Base-by-base conservation (phyloP, 2,797 vertebrate species). In the Discoglossus pictus region DNA sequence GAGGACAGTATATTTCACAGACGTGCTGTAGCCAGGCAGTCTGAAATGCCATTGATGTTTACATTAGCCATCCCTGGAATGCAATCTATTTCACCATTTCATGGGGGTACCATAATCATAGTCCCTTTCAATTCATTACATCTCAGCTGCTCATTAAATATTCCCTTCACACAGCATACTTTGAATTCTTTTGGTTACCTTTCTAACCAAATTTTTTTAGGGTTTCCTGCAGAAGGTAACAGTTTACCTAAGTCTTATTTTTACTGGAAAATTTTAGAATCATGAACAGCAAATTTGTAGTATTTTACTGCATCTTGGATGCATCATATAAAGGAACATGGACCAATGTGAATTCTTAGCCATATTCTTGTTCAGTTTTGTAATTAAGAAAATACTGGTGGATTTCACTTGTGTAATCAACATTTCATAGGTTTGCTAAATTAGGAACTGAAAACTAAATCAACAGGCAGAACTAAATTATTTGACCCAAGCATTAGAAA, bases 111-210 rank as follows among this genome's bases (percentile, higher is more conserved):
- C 61, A 61, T 59, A 76, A 78, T 73, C 75, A 83, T 74, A 78
- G 79, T 74, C 75, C 78, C 81, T 83, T 86, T 87, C 84, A 83
- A 84, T 85, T 88, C 86, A 85, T 87, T 83, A 84, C 79, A 78
- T 3, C 70, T 62, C 72, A 82, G 80, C 80, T 85, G 73, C 79
- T 81, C 82, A 73, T 78, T 84, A 84, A 87, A 80, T 76, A 78
- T 86, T 82, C 46, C 61, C 80, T n/a, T 83, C 77, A 86, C 83
- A 86, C 78, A 82, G 78, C 82, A 84, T 87, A 84, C 80, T 80
- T 85, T 76, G 75, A 77, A 88, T 86, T 87, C 76, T 83, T 71
- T 87, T 84, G 84, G 86, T 25, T n/a, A 18, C 43, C 80, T 48
- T 43, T 23, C 68, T 76, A 81, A 86, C 84, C 84, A 79, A 76